A percentile compares a stretch with the other conserved stretches of the same genome.
Conservation (phyloP, 2,113 vertebrate genomes). For the Carassius auratus region DNA sequence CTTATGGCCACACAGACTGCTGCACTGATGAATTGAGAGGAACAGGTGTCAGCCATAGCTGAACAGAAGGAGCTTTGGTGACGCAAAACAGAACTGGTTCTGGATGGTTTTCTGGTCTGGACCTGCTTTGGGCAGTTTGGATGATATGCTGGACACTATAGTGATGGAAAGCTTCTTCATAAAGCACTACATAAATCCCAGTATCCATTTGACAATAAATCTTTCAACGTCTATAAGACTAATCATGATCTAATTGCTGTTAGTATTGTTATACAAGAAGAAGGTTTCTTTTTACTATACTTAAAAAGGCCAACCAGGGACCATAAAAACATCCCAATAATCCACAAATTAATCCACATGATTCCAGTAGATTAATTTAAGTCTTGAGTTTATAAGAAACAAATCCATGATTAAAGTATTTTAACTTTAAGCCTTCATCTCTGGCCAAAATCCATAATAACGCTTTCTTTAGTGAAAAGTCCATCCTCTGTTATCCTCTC, state of each 20-base stretch:
- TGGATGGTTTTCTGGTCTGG: conserved; percentile 39
- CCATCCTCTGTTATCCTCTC: not conserved
- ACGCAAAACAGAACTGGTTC: conserved; percentile 49
- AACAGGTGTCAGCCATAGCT: conserved; percentile 52
- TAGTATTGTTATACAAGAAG: not conserved
- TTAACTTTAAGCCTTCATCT: not conserved
- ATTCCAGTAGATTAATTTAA: not conserved
- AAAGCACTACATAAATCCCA: not conserved
- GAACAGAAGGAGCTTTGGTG: conserved; percentile 46
- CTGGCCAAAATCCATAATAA: not conserved
- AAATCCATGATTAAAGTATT: not conserved
- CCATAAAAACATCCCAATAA: not conserved
- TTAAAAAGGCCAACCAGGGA: not conserved
- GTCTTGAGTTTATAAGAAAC: not conserved
- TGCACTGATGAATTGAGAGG: conserved; percentile 44
- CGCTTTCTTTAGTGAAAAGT: not conserved
- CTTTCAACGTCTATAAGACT: not conserved
- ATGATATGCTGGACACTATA: not conserved
- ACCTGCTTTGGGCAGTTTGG: conserved; percentile 48
- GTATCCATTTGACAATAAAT: not conserved
- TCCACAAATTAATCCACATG: not conserved
- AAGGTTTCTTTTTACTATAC: not conserved
- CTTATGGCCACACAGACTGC: conserved; percentile 46
- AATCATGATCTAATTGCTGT: not conserved
- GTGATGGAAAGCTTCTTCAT: not conserved